phyloP scores from a whole-genome alignment of 1,140 invertebrate genomes.

The Drosophila trapezifrons region DNA sequence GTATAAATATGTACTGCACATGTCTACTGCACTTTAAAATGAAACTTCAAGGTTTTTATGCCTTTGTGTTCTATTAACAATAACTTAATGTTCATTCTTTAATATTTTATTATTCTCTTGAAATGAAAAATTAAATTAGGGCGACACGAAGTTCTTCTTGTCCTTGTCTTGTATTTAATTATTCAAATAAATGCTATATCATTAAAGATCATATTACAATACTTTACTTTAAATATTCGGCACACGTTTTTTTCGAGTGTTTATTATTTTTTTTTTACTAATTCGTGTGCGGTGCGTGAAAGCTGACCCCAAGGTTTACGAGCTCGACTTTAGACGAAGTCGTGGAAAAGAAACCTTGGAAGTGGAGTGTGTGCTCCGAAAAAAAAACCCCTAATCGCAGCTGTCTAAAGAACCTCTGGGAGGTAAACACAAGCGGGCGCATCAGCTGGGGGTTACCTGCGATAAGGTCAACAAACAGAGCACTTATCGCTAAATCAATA shows the following conservation, averaged over 20 bases:
- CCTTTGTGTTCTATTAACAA: neutral
- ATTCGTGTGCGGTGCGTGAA: slow-evolving; percentile 28
- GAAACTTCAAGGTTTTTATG: neutral
- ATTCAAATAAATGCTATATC: neutral
- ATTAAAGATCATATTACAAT: neutral
- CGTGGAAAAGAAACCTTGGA: slow-evolving; percentile 33
- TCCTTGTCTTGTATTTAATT: too few relatives aligned
- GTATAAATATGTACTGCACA: neutral
- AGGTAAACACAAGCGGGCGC: slow-evolving; percentile 24
- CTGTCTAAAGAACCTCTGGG: slow-evolving; percentile 58
- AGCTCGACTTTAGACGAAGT: slow-evolving; percentile 14
- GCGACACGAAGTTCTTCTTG: too few relatives aligned
- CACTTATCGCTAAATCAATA: slow-evolving; percentile 63
- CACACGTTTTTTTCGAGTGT: neutral
- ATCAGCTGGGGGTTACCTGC: slow-evolving; percentile 24
- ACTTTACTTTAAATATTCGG: neutral
- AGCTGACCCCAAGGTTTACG: slow-evolving; percentile 37
- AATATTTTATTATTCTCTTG: neutral
- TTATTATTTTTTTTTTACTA: slow-evolving; percentile 16
- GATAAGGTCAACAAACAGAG: slow-evolving; percentile 42
- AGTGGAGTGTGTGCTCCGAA: slow-evolving; percentile 10
- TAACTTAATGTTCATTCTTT: neutral
- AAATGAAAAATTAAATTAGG: too few relatives aligned
- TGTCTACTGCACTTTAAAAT: too few relatives aligned
- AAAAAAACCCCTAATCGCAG: slow-evolving; percentile 32